These are phyloP conservation scores for Sorex maritimensis DNA, from an alignment of 2,797 vertebrate species.

Conservation along the genomic window DNA sequence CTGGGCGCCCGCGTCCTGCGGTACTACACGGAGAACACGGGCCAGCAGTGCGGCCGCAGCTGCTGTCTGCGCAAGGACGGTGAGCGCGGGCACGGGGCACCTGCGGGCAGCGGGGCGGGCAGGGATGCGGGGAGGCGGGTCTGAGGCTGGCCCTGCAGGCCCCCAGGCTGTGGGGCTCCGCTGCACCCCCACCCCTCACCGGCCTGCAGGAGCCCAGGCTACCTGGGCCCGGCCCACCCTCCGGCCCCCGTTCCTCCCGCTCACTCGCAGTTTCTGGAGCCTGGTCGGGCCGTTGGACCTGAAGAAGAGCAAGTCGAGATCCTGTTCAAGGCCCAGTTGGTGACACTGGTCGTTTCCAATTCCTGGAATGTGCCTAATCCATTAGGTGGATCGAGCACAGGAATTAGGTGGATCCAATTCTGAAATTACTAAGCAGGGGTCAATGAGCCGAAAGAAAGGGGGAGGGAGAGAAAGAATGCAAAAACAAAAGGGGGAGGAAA, in stretches of 20 bases:
- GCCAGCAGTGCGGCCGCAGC: conserved; percentile 94
- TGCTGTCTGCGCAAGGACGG: conserved; percentile 96
- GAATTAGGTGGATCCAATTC: conserved; percentile 30
- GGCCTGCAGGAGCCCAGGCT: too few relatives aligned
- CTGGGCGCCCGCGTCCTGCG: conserved; percentile 94
- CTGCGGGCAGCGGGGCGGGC: not conserved
- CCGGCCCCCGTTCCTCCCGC: not conserved
- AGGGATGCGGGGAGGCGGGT: too few relatives aligned
- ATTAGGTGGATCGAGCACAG: not conserved
- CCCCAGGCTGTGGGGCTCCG: not conserved
- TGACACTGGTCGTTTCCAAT: not conserved
- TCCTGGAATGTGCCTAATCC: not conserved
- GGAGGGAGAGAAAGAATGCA: too few relatives aligned
- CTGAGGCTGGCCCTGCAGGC: not conserved
- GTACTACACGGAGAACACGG: conserved; percentile 92
- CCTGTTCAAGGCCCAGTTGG: not conserved
- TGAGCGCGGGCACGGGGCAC: conserved; percentile 87
- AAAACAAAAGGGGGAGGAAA: not conserved
- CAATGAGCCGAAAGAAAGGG: not conserved
- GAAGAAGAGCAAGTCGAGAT: not conserved
- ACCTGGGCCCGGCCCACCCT: not conserved
- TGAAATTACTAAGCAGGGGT: conserved; percentile 30
- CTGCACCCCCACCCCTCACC: too few relatives aligned
- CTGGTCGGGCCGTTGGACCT: too few relatives aligned
- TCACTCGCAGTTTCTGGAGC: not conserved